Conservation (phyloP, 2,797 vertebrate genomes). For the Betta splendens region DNA sequence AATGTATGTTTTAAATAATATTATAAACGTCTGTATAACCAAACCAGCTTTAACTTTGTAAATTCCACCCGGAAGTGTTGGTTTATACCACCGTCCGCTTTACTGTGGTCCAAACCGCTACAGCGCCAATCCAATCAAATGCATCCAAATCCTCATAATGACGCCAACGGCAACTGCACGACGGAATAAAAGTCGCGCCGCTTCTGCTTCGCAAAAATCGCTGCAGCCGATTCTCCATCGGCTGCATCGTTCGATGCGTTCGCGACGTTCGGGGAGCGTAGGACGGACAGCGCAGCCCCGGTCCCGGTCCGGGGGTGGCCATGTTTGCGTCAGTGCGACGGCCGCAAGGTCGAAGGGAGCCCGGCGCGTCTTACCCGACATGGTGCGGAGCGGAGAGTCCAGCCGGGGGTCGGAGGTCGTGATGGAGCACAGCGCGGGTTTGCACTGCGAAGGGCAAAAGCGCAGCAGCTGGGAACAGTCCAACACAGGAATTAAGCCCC, state of each 20-base stretch:
- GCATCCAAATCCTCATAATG: neutral
- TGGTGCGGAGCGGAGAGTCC: constrained; percentile 50
- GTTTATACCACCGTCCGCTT: neutral
- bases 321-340: constrained; percentile 2
- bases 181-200: accelerated
- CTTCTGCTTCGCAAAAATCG: neutral
- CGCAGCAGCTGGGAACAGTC: constrained; percentile 69
- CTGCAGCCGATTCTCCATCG: neutral
- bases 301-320: constrained; percentile 20
- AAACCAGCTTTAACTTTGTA: constrained; percentile 16
- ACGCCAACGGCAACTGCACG: accelerated
- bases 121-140: constrained; percentile 24
- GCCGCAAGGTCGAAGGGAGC: neutral
- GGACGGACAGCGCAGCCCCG: constrained; percentile 21
- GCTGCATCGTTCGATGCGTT: neutral
- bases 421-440: constrained; percentile 23
- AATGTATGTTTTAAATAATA: too few species aligned
- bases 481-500: constrained; percentile 66
- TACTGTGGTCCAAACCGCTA: constrained; percentile 42
- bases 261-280: constrained; percentile 12
- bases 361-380: constrained; percentile 73
- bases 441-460: constrained; percentile 61
- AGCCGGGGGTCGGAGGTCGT: constrained; percentile 30
- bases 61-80: constrained; percentile 36
- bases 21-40: too few species aligned